These are phyloP conservation scores for Lasioglossum zephyrum DNA, from an alignment of 2,888 invertebrate species.

Conservation along the genomic window DNA sequence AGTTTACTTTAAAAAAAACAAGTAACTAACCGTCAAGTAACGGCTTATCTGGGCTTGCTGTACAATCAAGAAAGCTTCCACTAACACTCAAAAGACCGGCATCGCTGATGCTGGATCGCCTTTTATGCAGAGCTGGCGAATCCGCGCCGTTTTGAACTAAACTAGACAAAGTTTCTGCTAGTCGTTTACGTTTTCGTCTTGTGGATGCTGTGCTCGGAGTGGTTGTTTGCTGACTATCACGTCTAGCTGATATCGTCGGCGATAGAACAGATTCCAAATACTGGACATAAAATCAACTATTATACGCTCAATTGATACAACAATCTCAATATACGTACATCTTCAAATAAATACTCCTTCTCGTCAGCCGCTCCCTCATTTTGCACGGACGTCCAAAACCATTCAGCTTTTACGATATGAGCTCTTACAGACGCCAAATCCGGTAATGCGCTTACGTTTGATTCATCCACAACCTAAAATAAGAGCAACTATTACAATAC, in stretches of 20 bases:
- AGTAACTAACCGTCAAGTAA: constrained; percentile 79
- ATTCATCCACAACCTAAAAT: constrained; percentile 93
- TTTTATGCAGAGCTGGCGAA: constrained; percentile 88
- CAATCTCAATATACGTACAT: constrained; percentile 86
- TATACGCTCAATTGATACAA: constrained; percentile 15
- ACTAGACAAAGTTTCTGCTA: constrained; percentile 87
- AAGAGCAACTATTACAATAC: constrained; percentile 16
- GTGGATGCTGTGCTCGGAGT: constrained; percentile 85
- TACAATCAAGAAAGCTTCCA: constrained; percentile 95
- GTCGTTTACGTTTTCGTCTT: constrained; percentile 93
- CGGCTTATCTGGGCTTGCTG: constrained; percentile 91
- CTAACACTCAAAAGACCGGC: constrained; percentile 93
- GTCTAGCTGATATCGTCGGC: constrained; percentile 84
- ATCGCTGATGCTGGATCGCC: constrained; percentile 94
- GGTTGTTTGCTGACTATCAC: constrained; percentile 86
- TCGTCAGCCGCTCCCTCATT: constrained; percentile 97
- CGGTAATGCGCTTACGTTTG: constrained; percentile 89
- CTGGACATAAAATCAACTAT: constrained; percentile 74
- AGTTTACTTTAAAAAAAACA: background rate
- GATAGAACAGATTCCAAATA: constrained; percentile 85
- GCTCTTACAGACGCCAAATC: constrained; percentile 89
- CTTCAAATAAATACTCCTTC: constrained; percentile 94
- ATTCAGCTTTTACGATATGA: constrained; percentile 95
- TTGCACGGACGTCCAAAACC: constrained; percentile 99
- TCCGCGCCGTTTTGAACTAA: constrained; percentile 85